phyloP scores from a whole-genome alignment of 2,888 invertebrate genomes.

The Pseudococcus viburni region DNA sequence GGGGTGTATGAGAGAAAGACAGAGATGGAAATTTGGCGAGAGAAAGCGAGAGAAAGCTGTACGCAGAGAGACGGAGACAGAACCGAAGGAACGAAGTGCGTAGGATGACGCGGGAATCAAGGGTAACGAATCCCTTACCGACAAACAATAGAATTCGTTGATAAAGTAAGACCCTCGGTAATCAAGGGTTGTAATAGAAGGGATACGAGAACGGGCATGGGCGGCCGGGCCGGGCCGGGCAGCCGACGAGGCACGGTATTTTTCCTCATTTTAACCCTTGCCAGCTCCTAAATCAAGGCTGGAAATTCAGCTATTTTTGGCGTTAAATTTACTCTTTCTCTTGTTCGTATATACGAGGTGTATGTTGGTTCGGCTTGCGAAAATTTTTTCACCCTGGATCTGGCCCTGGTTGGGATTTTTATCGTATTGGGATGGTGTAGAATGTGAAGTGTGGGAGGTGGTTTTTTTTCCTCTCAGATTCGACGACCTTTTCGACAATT shows the following conservation, averaged over 20 bases:
- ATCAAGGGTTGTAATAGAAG: constrained; percentile 61
- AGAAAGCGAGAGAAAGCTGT: neutral
- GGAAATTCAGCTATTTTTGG: constrained; percentile 65
- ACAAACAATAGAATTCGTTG: constrained; percentile 66
- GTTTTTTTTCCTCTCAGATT: no score
- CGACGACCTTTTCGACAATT: no score
- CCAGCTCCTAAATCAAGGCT: constrained; percentile 65
- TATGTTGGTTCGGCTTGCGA: neutral
- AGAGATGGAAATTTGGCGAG: neutral
- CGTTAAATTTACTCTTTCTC: constrained; percentile 51
- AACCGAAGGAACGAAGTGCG: neutral
- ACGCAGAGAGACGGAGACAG: neutral
- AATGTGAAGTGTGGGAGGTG: no score
- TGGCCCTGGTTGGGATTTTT: neutral
- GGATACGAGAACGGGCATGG: neutral
- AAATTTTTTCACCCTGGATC: neutral
- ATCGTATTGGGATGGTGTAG: neutral
- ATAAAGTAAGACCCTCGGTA: constrained; percentile 66
- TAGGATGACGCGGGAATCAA: constrained; percentile 35
- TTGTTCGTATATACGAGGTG: neutral
- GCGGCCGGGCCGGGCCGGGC: constrained; percentile 17
- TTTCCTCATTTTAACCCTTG: constrained; percentile 66
- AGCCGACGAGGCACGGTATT: constrained; percentile 38
- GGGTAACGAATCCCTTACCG: constrained; percentile 66
- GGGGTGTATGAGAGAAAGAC: neutral